phyloP scores from a whole-genome alignment of 2,888 invertebrate genomes.

The Tanypteryx hageni region DNA sequence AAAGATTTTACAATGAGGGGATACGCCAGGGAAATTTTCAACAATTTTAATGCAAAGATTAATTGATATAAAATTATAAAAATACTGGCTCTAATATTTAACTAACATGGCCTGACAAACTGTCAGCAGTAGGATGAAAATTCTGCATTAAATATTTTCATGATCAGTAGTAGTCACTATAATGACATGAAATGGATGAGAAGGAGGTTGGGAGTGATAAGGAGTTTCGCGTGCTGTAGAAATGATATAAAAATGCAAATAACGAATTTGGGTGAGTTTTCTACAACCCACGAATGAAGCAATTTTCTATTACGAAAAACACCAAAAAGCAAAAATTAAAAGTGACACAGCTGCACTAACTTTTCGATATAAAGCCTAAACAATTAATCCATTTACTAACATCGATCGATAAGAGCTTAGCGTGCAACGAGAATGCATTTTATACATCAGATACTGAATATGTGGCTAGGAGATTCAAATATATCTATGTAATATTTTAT shows the following conservation, averaged over 20 bases:
- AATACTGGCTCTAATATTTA: too few species aligned
- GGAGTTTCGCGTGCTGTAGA: constrained; percentile 18
- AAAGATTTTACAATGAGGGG: too few species aligned
- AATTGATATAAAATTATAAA: too few species aligned
- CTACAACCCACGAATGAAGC: neutral
- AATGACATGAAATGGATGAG: neutral
- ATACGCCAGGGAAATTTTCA: too few species aligned
- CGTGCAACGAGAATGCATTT: neutral
- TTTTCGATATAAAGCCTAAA: too few species aligned
- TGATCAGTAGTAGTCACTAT: too few species aligned
- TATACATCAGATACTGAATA: neutral
- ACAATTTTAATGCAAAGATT: too few species aligned
- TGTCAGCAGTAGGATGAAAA: too few species aligned
- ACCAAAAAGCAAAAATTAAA: constrained; percentile 15
- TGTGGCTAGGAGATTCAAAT: neutral
- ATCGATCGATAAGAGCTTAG: neutral
- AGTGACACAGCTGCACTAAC: neutral
- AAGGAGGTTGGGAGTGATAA: constrained; percentile 17
- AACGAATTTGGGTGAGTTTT: constrained; percentile 17
- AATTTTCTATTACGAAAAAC: constrained; percentile 6
- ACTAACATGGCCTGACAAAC: too few species aligned
- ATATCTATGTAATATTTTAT: too few species aligned
- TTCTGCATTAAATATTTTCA: too few species aligned
- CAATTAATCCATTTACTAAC: neutral
- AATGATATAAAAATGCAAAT: neutral